These are phyloP conservation scores for Drosophila antonietae DNA, from an alignment of 2,888 invertebrate genomes.

Conservation along the genomic window DNA sequence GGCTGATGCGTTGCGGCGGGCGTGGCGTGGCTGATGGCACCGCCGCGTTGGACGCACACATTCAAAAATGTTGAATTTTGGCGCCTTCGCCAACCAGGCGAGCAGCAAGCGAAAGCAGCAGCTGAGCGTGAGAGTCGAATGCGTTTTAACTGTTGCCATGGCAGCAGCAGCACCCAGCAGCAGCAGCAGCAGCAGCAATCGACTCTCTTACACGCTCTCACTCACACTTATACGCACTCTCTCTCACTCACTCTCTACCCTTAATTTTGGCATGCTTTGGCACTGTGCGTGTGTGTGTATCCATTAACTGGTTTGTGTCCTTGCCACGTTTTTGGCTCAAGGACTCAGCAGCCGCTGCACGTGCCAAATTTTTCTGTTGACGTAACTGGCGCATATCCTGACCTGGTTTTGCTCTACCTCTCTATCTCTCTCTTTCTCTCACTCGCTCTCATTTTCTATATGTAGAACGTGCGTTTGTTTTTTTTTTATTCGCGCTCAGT, in stretches of 20 bases:
- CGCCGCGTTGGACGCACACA: conserved; percentile 68
- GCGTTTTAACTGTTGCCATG: conserved; percentile 29
- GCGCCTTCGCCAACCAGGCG: conserved; percentile 82
- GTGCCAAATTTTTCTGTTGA: conserved; percentile 37
- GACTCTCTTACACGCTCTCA: not conserved
- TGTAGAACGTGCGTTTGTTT: not conserved
- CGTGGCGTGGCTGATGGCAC: conserved; percentile 29
- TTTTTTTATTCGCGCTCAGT: not conserved
- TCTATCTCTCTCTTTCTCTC: not conserved
- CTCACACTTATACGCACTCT: conserved; percentile 4
- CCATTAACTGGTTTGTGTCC: conserved; percentile 33
- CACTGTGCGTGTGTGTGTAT: not conserved
- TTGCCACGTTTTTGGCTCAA: conserved; percentile 57
- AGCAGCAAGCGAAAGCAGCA: conserved; percentile 55
- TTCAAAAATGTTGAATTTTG: conserved; percentile 82
- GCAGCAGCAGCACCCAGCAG: conserved; percentile 12
- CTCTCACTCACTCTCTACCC: conserved; percentile 8
- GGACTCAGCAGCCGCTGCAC: conserved; percentile 48
- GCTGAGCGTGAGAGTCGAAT: conserved; percentile 6
- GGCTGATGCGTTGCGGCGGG: conserved; percentile 8
- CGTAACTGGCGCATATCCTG: conserved; percentile 40
- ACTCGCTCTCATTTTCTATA: not conserved
- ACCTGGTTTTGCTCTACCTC: conserved; percentile 56
- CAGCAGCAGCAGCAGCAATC: conserved; percentile 51
- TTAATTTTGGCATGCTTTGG: conserved; percentile 6